Base-by-base conservation (phyloP, 2,888 invertebrate species). In the Spilarctia lutea region DNA sequence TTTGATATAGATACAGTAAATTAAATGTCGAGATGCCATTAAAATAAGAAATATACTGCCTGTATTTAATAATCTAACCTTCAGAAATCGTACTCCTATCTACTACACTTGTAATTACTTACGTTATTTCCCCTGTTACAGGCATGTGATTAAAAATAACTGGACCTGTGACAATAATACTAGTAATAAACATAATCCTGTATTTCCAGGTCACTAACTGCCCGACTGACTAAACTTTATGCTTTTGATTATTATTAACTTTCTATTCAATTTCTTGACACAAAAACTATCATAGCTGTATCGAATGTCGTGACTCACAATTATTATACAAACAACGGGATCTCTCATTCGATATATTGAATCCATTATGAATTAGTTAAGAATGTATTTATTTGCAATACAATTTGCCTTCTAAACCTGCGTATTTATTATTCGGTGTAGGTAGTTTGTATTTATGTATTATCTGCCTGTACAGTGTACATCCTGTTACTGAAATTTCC, bases 251-350 rank as follows among this genome's bases (percentile, higher is more conserved):
- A 74, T 74, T 63, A 71, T 27, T 60, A 71, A 77, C 82, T 82
- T 83, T 81, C 79, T 77, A 79, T 77, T 76, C 35, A 76, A 82
- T 70, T 69, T 68, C 35, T 52, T 66, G 68, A 74, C 73, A 83
- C 48, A 65, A 75, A 73, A 79, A 65, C 33, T 33, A 74, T 70
- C 65, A 69, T 60, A 20, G 63, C 72, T 68, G 20, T 56, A 56
- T 67, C 33, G 24, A 30, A 69, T 71, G 52, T 71, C 35, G 27
- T 56, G 52, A 68, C 60, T 63, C 60, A 63, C 60, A 63, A 27
- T 63, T 27, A 27, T 63, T 27, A 68, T 60, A 73, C 30, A 79
- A 39, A 70, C 27, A 18, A 24, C 16, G 52, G 30, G 2, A 42
- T 67, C 60, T 63, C 30, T 63, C 27, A 27, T 63, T 63, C 27